Evolutionary conservation across 1,140 invertebrate genomes (phyloP).

Genomic region (Drosophila lowei): DNA sequence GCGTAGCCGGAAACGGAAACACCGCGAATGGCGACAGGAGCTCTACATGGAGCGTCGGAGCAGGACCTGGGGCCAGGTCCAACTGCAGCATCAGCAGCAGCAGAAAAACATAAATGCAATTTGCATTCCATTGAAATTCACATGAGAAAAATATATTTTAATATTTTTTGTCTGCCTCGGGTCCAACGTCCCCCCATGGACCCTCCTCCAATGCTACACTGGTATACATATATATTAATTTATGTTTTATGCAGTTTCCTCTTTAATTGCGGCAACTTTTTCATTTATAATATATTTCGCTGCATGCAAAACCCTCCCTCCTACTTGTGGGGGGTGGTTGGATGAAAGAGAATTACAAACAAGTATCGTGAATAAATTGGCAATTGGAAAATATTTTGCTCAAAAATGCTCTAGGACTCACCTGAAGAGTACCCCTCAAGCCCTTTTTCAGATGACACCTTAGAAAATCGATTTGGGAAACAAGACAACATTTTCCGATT

Average conservation of each 20-base stretch:
- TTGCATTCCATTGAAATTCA: conserved; percentile 72
- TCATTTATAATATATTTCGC: conserved; percentile 10
- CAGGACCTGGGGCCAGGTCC: background rate
- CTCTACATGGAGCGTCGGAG: background rate
- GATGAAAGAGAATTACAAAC: too few relatives aligned
- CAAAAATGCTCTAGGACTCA: too few relatives aligned
- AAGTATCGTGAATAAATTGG: too few relatives aligned
- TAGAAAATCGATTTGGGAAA: background rate
- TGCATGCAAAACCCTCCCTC: background rate
- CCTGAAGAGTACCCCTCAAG: too few relatives aligned
- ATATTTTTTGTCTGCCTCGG: conserved; percentile 11
- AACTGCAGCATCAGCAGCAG: conserved; percentile 24
- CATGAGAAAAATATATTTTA: conserved; percentile 51
- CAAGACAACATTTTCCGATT: background rate
- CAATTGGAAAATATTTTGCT: too few relatives aligned
- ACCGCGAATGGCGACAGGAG: conserved; percentile 21
- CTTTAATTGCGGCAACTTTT: conserved; percentile 31
- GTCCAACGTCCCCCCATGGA: too few relatives aligned
- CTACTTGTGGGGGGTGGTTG: too few relatives aligned
- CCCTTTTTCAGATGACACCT: too few relatives aligned
- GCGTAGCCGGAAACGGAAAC: conserved; percentile 66
- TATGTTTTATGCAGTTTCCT: conserved; percentile 8
- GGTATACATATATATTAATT: background rate
- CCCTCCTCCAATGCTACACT: too few relatives aligned
- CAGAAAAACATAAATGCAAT: conserved; percentile 62